These are phyloP conservation scores for Callipepla californica DNA, from an alignment of 2,113 vertebrate species.

Conservation along the genomic window DNA sequence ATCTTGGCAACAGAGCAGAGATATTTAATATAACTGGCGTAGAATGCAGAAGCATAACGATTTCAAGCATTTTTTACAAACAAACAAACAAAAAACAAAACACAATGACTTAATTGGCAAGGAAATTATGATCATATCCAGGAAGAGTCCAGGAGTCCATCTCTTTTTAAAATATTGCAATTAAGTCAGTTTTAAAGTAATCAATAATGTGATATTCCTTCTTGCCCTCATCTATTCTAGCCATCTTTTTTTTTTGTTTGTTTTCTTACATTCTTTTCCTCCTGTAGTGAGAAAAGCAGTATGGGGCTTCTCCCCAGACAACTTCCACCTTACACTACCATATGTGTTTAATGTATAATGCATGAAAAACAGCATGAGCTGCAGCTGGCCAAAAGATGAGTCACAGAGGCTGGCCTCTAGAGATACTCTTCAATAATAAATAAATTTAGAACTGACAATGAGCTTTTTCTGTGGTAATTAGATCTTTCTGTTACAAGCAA, in stretches of 20 bases:
- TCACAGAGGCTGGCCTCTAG: slow-evolving; percentile 63
- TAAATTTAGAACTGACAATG: neutral
- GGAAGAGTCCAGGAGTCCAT: neutral
- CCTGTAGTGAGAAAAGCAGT: slow-evolving; percentile 45
- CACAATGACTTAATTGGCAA: neutral
- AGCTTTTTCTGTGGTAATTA: neutral
- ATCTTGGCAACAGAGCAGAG: neutral
- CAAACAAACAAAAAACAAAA: neutral
- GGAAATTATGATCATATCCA: neutral
- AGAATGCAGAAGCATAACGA: neutral
- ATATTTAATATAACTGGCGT: neutral
- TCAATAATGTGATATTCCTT: neutral
- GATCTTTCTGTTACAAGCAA: neutral
- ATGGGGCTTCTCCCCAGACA: slow-evolving; percentile 50
- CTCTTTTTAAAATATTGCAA: neutral
- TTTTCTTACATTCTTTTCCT: neutral
- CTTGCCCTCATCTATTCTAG: neutral
- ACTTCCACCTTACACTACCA: slow-evolving; percentile 57
- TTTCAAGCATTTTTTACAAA: neutral
- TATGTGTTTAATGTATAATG: slow-evolving; percentile 81
- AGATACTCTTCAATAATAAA: slow-evolving; percentile 53
- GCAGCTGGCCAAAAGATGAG: slow-evolving; percentile 60
- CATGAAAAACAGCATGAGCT: slow-evolving; percentile 67
- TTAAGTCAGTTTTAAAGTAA: neutral
- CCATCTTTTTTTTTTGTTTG: neutral